These are phyloP conservation scores for Lynx canadensis DNA, from an alignment of 2,113 vertebrate genomes.

Conservation along the genomic window DNA sequence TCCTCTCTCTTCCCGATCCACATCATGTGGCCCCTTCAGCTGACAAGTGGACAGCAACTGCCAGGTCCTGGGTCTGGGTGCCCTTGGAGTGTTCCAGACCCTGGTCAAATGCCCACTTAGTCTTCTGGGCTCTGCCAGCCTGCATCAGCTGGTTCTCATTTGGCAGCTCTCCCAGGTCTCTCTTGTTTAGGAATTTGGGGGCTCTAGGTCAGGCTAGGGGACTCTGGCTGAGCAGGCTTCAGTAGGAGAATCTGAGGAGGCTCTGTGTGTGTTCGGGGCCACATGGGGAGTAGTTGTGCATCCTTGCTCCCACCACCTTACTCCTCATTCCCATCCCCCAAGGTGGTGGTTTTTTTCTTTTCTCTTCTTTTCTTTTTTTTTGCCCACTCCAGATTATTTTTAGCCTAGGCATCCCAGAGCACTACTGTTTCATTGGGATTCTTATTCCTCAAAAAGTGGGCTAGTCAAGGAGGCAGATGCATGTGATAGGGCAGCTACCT, in stretches of 20 bases:
- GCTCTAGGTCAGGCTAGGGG: background rate
- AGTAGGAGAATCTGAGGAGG: background rate
- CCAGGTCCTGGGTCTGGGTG: background rate
- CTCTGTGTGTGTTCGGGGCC: background rate
- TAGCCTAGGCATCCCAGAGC: background rate
- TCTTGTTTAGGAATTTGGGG: conserved; percentile 24
- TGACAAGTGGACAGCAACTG: conserved; percentile 4
- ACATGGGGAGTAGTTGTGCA: background rate
- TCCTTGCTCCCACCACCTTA: background rate
- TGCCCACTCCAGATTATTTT: background rate
- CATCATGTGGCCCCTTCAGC: background rate
- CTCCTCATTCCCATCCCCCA: background rate
- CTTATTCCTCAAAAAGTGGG: background rate
- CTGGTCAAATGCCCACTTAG: conserved; percentile 4
- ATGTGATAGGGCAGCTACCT: background rate
- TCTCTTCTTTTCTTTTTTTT: background rate
- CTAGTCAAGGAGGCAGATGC: background rate
- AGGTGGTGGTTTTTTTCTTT: background rate
- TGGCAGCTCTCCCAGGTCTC: conserved; percentile 41
- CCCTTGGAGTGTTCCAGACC: conserved; percentile 26
- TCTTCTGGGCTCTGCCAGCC: background rate
- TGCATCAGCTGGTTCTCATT: conserved; percentile 37
- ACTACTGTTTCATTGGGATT: background rate
- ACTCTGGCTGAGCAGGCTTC: background rate
- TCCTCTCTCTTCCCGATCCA: background rate